A percentile compares a stretch with the other conserved stretches of the same genome.
Conservation (phyloP, 2,797 vertebrate genomes). For the Urocyon cinereoargenteus region DNA sequence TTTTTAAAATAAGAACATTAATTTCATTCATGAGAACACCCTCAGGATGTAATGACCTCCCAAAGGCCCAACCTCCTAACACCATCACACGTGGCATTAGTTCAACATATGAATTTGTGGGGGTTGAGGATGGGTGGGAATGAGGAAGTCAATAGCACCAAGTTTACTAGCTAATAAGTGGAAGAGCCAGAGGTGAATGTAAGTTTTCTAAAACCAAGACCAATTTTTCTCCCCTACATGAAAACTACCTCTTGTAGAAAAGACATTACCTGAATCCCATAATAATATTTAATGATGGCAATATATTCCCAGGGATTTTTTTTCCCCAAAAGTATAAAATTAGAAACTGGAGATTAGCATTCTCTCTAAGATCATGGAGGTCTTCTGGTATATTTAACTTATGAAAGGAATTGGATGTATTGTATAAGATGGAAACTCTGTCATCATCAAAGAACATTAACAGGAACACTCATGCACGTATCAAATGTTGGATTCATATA, state of each 20-base stretch:
- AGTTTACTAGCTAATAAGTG: not conserved
- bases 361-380: not conserved
- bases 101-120: not conserved
- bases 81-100: not conserved
- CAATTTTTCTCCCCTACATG: not conserved
- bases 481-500: not conserved
- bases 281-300: not conserved
- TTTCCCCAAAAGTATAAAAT: not conserved
- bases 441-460: not conserved
- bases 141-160: not conserved
- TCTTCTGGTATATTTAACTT: not conserved
- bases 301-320: not conserved
- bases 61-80: not conserved
- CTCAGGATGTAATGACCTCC: not conserved
- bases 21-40: not conserved
- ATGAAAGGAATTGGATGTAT: not conserved
- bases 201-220: not conserved
- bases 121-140: accelerated
- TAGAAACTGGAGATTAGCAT: not conserved
- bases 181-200: not conserved
- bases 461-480: not conserved
- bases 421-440: not conserved
- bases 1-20: not conserved
- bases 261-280: not conserved
- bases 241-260: not conserved